Conservation (phyloP, 2,797 vertebrate genomes). For the Sebastolobus altivelis region DNA sequence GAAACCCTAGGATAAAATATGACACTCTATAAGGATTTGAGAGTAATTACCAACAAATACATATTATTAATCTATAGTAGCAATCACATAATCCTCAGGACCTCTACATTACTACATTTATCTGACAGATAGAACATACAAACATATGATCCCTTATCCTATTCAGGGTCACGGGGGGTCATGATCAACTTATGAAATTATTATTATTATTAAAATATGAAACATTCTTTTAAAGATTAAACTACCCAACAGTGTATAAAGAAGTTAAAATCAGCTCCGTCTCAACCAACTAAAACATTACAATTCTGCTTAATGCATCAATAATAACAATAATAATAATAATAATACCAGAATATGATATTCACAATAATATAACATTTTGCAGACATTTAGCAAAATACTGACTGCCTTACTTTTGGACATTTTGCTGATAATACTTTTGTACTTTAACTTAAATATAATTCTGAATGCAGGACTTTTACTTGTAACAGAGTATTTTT, state of each 20-base stretch:
- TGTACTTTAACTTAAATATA: neutral
- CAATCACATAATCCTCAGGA: neutral
- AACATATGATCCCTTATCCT: neutral
- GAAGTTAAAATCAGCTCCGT: neutral
- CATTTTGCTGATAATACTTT: neutral
- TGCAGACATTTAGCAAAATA: neutral
- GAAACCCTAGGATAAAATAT: neutral
- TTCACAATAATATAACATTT: neutral
- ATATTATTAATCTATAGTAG: neutral
- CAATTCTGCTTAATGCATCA: neutral
- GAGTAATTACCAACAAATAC: neutral
- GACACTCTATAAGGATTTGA: neutral
- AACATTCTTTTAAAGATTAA: neutral
- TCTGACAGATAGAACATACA: neutral
- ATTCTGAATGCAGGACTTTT: neutral
- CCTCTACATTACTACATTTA: neutral
- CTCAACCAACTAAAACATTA: neutral
- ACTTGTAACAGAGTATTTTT: neutral
- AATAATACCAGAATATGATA: neutral
- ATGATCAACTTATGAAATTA: neutral
- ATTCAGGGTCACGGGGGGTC: too few relatives aligned
- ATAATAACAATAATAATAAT: neutral
- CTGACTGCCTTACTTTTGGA: neutral
- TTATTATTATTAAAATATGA: neutral
- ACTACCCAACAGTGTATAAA: accelerated